Base-by-base conservation (phyloP, 2,113 vertebrate genomes). In the Ia io region DNA sequence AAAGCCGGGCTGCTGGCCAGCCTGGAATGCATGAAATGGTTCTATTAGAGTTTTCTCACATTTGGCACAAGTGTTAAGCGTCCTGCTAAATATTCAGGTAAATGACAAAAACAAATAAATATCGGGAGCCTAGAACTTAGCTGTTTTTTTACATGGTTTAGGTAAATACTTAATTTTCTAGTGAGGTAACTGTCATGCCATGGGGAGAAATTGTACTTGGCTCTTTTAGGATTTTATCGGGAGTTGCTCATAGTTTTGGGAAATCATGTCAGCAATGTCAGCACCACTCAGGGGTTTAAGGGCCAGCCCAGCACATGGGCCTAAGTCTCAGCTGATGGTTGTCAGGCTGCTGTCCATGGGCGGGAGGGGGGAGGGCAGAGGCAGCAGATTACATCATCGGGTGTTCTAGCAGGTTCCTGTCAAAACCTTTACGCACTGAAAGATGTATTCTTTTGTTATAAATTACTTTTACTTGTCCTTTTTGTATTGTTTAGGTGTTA, bases 241-340 rank as follows among this genome's bases (percentile, higher is more conserved):
- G 73, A 74, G 70, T 59, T 6, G 2, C 14, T 47, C 20, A 32
- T 22, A 49, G 6, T 49, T 87, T 42, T 40, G 44, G 65, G 23
- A 84, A 84, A 47, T 23, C 4, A 14, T 0, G 0, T 40, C 8
- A 12, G 2, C 17, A 1, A 6, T 1, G 5, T 44, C 0, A 1
- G 73, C 13, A 70, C 0, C 59, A 10, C 12, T 44, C 49, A 6
- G 35, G 28, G 35, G 28, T 14, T 20, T 10, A 5, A 42, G 51
- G 37, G 28, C 63, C 37, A 2, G 20, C 40, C 61, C 4, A 9
- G 13, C 47, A 8, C 30, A 9, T 1, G 0, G 23, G 61, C 59
- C 78, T 42, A 8, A 1, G 67, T 17, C 71, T 93, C 78, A 14
- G 16, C 32, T 6, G 30, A 67, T 2, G 6, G 61, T 1, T 6